These are phyloP conservation scores for Caenorhabditis briggsae DNA, from an alignment of 1,140 invertebrate genomes.

Conservation along the genomic window DNA sequence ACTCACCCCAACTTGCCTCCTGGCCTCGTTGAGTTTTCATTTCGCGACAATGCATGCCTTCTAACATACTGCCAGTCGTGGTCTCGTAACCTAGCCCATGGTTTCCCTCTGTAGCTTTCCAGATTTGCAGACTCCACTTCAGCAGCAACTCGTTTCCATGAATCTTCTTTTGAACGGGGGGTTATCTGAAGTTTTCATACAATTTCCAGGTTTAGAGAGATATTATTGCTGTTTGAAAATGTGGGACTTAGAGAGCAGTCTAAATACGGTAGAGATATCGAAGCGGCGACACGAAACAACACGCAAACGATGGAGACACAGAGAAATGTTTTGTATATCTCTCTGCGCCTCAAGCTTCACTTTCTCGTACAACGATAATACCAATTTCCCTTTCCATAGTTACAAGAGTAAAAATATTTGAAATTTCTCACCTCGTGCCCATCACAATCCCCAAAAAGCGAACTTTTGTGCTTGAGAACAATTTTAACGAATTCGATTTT, in stretches of 20 bases:
- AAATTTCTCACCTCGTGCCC: slow-evolving; percentile 9
- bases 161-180: slow-evolving; percentile 50
- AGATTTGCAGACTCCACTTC: slow-evolving; percentile 41
- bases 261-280: too few species aligned
- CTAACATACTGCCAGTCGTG: slow-evolving; percentile 54
- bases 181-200: slow-evolving; percentile 3
- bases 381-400: neutral
- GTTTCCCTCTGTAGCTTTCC: slow-evolving; percentile 46
- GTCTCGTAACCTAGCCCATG: slow-evolving; percentile 46
- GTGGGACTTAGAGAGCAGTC: too few species aligned
- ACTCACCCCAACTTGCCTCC: slow-evolving; percentile 45
- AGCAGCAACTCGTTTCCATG: slow-evolving; percentile 46
- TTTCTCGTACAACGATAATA: too few species aligned
- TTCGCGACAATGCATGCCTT: slow-evolving; percentile 37
- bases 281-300: too few species aligned
- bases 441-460: slow-evolving; percentile 53
- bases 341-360: too few species aligned
- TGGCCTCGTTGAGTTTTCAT: slow-evolving; percentile 16
- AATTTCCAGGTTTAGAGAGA: too few species aligned
- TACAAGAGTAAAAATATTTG: neutral
- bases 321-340: too few species aligned
- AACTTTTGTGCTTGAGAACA: slow-evolving; percentile 49
- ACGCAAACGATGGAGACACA: too few species aligned
- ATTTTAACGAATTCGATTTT: slow-evolving; percentile 56
- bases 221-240: too few species aligned